phyloP scores from a whole-genome alignment of 2,797 vertebrate genomes.

The Tokudaia muenninki region DNA sequence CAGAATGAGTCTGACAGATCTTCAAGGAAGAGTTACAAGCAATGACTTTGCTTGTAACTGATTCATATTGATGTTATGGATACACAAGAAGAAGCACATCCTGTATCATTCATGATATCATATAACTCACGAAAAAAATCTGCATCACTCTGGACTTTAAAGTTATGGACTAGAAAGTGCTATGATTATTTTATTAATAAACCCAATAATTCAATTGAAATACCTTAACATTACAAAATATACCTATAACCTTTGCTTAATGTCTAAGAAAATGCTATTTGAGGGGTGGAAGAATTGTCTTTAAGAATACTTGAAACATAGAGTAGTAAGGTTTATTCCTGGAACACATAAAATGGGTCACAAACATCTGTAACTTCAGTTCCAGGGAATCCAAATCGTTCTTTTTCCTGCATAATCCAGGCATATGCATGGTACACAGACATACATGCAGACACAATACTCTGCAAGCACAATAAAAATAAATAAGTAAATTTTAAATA shows the following conservation, averaged over 20 bases:
- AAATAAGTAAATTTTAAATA: neutral
- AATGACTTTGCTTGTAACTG: conserved; percentile 76
- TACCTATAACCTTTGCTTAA: neutral
- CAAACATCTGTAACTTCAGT: neutral
- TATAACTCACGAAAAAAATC: conserved; percentile 37
- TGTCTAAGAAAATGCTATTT: neutral
- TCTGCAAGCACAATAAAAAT: neutral
- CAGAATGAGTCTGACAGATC: conserved; percentile 79
- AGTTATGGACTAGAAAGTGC: conserved; percentile 25
- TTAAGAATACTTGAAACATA: neutral
- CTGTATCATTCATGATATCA: conserved; percentile 73
- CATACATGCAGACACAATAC: neutral
- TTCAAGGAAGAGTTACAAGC: conserved; percentile 81
- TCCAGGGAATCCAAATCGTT: neutral
- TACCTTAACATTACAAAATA: neutral
- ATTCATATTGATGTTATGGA: conserved; percentile 74
- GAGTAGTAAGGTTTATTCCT: neutral
- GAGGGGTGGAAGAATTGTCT: neutral
- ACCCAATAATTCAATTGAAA: neutral
- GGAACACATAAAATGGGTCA: neutral
- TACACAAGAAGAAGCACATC: conserved; percentile 71
- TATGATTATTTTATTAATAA: neutral
- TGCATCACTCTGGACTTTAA: conserved; percentile 50
- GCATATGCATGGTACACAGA: neutral
- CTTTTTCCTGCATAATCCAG: neutral